Conservation (phyloP, 2,888 invertebrate genomes). For the Synergus itoensis region DNA sequence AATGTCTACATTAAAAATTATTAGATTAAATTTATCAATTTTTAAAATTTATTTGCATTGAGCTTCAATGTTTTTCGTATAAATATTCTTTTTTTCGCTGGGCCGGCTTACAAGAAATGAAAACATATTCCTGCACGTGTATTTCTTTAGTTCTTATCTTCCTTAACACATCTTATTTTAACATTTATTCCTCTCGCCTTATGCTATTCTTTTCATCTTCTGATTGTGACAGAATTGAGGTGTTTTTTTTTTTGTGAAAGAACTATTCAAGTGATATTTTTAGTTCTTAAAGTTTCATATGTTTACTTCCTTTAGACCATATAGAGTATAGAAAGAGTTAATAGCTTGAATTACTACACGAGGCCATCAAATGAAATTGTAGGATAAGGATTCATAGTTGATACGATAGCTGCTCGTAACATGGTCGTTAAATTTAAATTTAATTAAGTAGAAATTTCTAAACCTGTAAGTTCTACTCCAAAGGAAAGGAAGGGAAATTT, state of each 20-base stretch:
- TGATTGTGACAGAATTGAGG: not conserved
- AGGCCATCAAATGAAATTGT: no score
- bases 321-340: no score
- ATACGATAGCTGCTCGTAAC: no score
- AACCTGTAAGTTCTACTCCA: no score
- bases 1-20: no score
- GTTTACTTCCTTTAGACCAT: no score
- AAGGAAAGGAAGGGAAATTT: no score
- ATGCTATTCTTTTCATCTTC: not conserved
- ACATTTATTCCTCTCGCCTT: conserved; percentile 23
- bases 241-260: not conserved
- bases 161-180: conserved; percentile 27
- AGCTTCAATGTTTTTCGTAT: not conserved
- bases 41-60: not conserved
- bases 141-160: conserved; percentile 13
- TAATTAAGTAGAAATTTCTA: no score
- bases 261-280: not conserved
- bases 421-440: no score
- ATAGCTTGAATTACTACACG: no score
- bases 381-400: no score
- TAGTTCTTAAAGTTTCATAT: not conserved
- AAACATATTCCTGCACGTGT: conserved; percentile 21
- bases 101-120: conserved; percentile 16
- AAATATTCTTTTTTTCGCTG: not conserved
- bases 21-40: no score